phyloP scores from a whole-genome alignment of 2,797 vertebrate genomes.

The Atherinosoma microstoma region DNA sequence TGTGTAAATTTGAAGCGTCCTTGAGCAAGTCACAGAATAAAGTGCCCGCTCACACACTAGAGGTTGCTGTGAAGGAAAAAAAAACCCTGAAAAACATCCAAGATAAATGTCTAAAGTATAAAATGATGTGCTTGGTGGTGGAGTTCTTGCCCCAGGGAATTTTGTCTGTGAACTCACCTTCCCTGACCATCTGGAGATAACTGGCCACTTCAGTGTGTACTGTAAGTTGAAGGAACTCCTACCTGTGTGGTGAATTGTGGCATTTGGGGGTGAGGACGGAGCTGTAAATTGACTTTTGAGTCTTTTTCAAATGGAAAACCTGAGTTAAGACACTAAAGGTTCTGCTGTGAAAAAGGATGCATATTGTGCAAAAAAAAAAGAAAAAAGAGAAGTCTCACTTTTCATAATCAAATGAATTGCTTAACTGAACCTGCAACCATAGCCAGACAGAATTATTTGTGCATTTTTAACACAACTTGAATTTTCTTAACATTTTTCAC shows the following conservation, averaged over 20 bases:
- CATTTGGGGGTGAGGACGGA: conserved; percentile 30
- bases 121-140: conserved; percentile 57
- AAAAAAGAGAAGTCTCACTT: not conserved
- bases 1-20: conserved; percentile 48
- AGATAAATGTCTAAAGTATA: conserved; percentile 65
- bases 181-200: conserved; percentile 70
- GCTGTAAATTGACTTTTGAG: conserved; percentile 18
- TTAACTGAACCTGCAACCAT: conserved; percentile 13
- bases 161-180: conserved; percentile 58
- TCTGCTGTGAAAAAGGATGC: not conserved
- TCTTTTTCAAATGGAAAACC: conserved; percentile 34
- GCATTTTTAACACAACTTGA: not conserved
- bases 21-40: conserved; percentile 57
- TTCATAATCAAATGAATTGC: conserved; percentile 9
- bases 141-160: conserved; percentile 61
- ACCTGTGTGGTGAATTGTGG: conserved; percentile 49
- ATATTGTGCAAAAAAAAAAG: not conserved
- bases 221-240: conserved; percentile 40
- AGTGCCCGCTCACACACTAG: conserved; percentile 41
- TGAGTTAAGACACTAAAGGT: conserved; percentile 19
- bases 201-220: conserved; percentile 25
- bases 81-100: conserved; percentile 13
- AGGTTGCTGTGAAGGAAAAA: conserved; percentile 32
- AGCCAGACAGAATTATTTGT: no score
- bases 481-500: conserved; percentile 7